These are phyloP conservation scores for Trinorchestia longiramus DNA, from an alignment of 1,140 invertebrate genomes.

Conservation along the genomic window DNA sequence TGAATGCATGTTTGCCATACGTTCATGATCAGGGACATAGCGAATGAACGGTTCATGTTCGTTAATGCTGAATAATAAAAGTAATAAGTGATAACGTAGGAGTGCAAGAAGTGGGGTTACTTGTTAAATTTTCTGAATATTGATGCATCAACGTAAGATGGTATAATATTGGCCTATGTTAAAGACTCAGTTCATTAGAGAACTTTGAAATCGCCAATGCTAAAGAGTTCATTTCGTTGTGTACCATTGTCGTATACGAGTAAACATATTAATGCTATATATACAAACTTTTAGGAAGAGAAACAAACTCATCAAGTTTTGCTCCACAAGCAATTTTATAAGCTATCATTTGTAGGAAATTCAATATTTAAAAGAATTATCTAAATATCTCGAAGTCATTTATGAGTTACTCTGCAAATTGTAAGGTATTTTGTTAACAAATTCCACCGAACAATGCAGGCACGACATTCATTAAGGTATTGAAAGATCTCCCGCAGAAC, in stretches of 20 bases:
- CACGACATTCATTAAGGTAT: not conserved
- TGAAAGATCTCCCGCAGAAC: not conserved
- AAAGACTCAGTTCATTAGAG: not conserved
- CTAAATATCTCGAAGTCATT: not conserved
- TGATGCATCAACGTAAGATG: not conserved
- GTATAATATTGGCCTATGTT: not conserved
- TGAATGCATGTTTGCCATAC: not conserved
- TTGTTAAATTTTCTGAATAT: not conserved
- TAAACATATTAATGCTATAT: not conserved
- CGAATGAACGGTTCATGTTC: not conserved
- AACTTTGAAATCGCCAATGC: not conserved
- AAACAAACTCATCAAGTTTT: not conserved
- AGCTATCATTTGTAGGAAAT: not conserved
- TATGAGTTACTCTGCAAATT: not conserved
- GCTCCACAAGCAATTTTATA: not conserved
- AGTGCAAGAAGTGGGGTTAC: not conserved
- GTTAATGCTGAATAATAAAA: not conserved
- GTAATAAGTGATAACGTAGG: not conserved
- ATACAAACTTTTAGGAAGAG: not conserved
- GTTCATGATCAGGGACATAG: no score
- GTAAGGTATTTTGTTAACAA: not conserved
- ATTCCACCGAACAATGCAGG: not conserved
- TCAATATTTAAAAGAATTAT: not conserved
- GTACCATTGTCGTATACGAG: not conserved
- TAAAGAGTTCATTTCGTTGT: not conserved